These are phyloP conservation scores for Parazoanthus darwini DNA, from an alignment of 92 coral and sea anemone genomes.

Conservation along the genomic window DNA sequence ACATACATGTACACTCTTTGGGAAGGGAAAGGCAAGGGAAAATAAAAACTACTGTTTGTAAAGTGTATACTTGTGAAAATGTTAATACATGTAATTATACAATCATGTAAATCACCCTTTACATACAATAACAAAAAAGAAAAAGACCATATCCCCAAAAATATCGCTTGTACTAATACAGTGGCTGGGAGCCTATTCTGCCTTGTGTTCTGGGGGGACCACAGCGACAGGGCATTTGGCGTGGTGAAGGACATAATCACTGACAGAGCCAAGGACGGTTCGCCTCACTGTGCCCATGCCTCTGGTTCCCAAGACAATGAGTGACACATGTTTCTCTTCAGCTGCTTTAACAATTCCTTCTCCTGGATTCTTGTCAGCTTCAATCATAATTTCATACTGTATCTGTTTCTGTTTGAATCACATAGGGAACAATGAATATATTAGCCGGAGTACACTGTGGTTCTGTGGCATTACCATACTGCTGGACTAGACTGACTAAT, in stretches of 20 bases:
- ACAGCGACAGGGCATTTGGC: constrained; percentile 22
- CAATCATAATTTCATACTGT: constrained; percentile 4
- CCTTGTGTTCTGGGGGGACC: constrained; percentile 2
- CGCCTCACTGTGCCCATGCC: constrained; percentile 22
- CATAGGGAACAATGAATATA: not conserved
- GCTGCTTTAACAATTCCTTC: not conserved
- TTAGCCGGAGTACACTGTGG: not conserved
- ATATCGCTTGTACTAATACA: not conserved
- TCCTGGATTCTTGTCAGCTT: constrained; percentile 18
- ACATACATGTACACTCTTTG: no score
- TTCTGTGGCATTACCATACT: not conserved
- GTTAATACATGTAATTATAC: no score
- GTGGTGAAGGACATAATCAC: constrained; percentile 31
- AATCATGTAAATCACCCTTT: no score
- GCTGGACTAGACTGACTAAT: no score
- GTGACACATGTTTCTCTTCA: not conserved
- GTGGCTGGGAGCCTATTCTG: not conserved
- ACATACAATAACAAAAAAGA: not conserved
- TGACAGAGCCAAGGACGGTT: constrained; percentile 30
- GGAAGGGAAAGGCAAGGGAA: no score
- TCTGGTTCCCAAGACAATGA: constrained; percentile 31
- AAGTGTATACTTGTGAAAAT: no score
- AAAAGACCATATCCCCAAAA: no score
- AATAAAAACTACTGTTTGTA: no score
- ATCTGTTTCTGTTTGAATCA: constrained; percentile 20